Evolutionary conservation across 2,113 vertebrate genomes (phyloP), one percentile per base, ranked within the genome.

Genomic region (Rhinoderma darwinii): DNA sequence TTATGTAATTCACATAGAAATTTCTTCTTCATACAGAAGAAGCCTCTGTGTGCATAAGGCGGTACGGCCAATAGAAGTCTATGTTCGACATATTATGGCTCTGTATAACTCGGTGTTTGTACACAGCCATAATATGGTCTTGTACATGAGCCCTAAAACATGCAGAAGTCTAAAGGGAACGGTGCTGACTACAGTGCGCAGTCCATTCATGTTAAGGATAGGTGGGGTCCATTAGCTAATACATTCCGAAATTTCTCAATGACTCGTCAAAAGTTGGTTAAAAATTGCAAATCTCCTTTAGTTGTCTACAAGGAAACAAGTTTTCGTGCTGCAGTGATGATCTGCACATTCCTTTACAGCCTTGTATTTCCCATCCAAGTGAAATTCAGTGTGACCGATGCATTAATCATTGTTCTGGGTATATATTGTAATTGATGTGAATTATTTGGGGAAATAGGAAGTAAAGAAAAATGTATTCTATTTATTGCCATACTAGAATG

Each of bases 381-480:
- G 70, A 56, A 82, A 87, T 75, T 37, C 86, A 75, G 44, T 87
- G 37, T 25, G 41, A 75, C 68, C 79, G 51, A 27, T 30, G 59
- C 79, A 50, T 87, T 82, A 59, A 87, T 87, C 86, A 82, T 82
- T 75, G 39, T 82, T 59, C 54, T 22, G 32, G n/a, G 39, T 63
- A 59, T 47, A n/a, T 30, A 44, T 44, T 82, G 86, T 87, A 87
- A 87, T 82, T 87, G 86, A 82, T 87, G 78, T 35, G 86, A 87
- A 87, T 75, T 87, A 79, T 82, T 87, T 75, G 51, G 78, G 27
- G 39, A 82, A 82, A 82, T 50, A 37, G 70, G 39, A 63, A 44
- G 66, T 80, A 43, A 63, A 75, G 76, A 73, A 75, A 75, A 87
- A 82, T 75, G 51, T 7, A 56, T 63, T 75, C 86, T 72, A 59